phyloP scores from a whole-genome alignment of 2,888 invertebrate species.

The Aricia artaxerxes region DNA sequence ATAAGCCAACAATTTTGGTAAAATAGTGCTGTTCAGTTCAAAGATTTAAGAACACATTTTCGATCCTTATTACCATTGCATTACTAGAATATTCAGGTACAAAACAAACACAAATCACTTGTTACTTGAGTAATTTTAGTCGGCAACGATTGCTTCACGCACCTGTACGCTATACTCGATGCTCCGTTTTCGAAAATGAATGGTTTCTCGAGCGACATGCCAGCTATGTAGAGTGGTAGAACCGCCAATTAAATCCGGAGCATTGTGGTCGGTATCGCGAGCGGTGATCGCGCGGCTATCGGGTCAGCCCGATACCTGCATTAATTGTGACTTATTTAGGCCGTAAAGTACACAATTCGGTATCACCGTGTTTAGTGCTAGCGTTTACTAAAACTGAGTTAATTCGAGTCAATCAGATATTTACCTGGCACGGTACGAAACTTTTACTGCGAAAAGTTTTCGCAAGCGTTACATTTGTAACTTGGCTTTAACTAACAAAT shows the following conservation, averaged over 20 bases:
- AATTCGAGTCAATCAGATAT: conserved; percentile 4
- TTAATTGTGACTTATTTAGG: conserved; percentile 64
- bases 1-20: not conserved
- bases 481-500: not conserved
- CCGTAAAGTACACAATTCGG: conserved; percentile 65
- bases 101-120: conserved; percentile 42
- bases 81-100: conserved; percentile 31
- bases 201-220: conserved; percentile 46
- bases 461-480: not conserved
- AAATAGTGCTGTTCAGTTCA: not conserved
- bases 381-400: not conserved
- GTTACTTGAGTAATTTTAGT: conserved; percentile 44
- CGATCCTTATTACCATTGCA: not conserved
- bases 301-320: conserved; percentile 50
- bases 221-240: conserved; percentile 43
- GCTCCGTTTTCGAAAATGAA: conserved; percentile 48
- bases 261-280: conserved; percentile 53
- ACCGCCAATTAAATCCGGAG: conserved; percentile 62
- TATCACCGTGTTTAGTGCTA: conserved; percentile 43
- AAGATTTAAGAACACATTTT: not conserved
- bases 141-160: conserved; percentile 44
- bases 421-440: not conserved
- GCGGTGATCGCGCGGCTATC: conserved; percentile 44
- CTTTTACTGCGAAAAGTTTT: conserved; percentile 8
- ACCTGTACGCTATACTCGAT: conserved; percentile 46